Evolutionary conservation across 2,113 vertebrate genomes (phyloP).

Genomic region (Microtus montanus): DNA sequence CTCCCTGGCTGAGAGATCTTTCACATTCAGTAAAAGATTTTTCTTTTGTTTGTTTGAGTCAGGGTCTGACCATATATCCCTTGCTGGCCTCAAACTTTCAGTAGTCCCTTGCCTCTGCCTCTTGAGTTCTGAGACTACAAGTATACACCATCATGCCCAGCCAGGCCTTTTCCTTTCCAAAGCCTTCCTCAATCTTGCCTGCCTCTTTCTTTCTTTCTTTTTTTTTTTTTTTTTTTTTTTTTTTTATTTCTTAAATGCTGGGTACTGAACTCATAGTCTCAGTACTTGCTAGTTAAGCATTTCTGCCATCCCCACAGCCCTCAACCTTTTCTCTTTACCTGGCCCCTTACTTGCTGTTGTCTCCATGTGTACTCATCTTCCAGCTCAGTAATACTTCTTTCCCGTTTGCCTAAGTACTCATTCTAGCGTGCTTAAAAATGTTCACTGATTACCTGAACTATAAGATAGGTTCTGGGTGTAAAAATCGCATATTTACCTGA

Average conservation of each 20-base stretch:
- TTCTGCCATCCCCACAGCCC: not conserved
- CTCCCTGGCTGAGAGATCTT: slow-evolving; percentile 21
- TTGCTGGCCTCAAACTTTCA: not conserved
- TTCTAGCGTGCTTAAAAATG: slow-evolving; percentile 33
- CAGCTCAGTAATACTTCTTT: not conserved
- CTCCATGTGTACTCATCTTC: not conserved
- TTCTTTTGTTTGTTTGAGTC: not conserved
- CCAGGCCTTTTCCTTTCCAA: not conserved
- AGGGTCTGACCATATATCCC: not conserved
- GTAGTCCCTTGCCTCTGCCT: not conserved
- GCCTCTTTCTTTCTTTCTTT: too few relatives aligned
- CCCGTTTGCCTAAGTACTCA: slow-evolving; percentile 17
- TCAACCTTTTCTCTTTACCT: not conserved
- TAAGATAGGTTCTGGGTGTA: slow-evolving; percentile 20
- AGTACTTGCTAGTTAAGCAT: not conserved
- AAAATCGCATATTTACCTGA: not conserved
- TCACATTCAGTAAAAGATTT: slow-evolving; percentile 22
- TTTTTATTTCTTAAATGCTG: not conserved
- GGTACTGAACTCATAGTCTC: not conserved
- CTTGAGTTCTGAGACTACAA: not conserved
- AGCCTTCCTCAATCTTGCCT: not conserved
- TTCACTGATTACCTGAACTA: slow-evolving; percentile 9
- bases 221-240: fast-evolving
- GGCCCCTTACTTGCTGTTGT: not conserved
- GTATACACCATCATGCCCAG: not conserved